Evolutionary conservation across 2,888 invertebrate species (phyloP), one percentile per base, ranked within the genome.

Genomic region (Parthenolecanium corni): DNA sequence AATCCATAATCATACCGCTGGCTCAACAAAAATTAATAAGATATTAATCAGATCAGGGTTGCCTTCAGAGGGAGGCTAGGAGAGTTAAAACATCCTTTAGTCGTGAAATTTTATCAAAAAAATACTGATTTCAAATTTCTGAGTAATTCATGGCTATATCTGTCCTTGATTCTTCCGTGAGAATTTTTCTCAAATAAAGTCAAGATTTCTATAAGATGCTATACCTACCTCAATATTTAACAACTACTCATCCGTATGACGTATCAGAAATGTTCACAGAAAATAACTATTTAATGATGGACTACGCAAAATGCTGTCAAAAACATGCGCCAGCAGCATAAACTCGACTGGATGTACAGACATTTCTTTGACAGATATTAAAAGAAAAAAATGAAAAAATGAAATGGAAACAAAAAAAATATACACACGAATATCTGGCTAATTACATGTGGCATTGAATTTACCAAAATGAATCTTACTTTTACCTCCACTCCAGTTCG

Each of bases 361-460:
- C 23, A 49, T 23, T 14, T 49, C 23, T 49, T 49, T 49, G 49
- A 49, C 49, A 49, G 49, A 49, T 49, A 49, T 49, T 18, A 49
- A 23, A 12, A 14, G 21, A 49, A 18, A 14, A 49, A 21, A 14
- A 49, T 16, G 3, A 44, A 44, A 44, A 44, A 14, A 44, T 14
- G n/a, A n/a, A 2, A 44, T 1, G n/a, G 9, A 44, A 3, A 44
- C 6, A 44, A 14, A n/a, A 18, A 44, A 16, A 18, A 49, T 21
- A 49, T 21, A 49, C 12, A 49, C 49, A 49, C 49, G 49, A 49
- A 49, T 49, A 49, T 49, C 49, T 49, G 20, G 20, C 49, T 49
- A 49, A 49, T 49, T 49, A 49, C 49, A 49, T 18, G 21, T 14
- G 21, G 6, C 44, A 42, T 23, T 23, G 49, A 20, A 49, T 49